phyloP scores from a whole-genome alignment of 2,888 invertebrate genomes.

The Eumerus sabulonum region DNA sequence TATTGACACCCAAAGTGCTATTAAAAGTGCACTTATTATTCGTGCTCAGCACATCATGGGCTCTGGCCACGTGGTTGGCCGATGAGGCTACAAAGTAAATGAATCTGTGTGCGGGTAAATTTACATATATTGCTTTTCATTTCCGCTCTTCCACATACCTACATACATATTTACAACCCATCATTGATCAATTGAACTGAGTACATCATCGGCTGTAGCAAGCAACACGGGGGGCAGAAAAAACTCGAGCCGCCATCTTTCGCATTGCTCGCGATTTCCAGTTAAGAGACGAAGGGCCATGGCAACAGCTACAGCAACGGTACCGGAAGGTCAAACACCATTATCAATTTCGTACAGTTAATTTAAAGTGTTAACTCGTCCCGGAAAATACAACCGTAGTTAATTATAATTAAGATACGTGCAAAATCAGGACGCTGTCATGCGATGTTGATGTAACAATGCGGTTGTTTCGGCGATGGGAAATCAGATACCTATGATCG shows the following conservation, averaged over 20 bases:
- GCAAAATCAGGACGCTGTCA: slow-evolving; percentile 21
- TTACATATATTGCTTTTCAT: slow-evolving; percentile 10
- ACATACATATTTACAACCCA: neutral
- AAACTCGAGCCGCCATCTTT: slow-evolving; percentile 54
- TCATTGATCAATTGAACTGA: slow-evolving; percentile 56
- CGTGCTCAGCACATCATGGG: slow-evolving; percentile 2
- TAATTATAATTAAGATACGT: slow-evolving; percentile 59
- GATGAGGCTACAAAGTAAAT: too few species aligned
- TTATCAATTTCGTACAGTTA: slow-evolving; percentile 61
- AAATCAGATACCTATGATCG: too few species aligned
- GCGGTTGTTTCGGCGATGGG: too few species aligned
- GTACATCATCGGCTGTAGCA: slow-evolving; percentile 30
- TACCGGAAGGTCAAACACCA: slow-evolving; percentile 57
- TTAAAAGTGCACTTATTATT: slow-evolving; percentile 66
- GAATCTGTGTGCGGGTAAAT: neutral
- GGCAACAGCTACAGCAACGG: slow-evolving; percentile 11
- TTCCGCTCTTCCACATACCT: slow-evolving; percentile 8
- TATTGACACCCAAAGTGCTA: slow-evolving; percentile 66
- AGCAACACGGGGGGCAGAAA: too few species aligned
- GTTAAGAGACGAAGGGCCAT: slow-evolving; percentile 18
- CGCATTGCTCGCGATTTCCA: slow-evolving; percentile 47
- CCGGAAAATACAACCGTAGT: slow-evolving; percentile 57
- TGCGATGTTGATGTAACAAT: neutral
- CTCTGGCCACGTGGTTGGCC: too few species aligned
- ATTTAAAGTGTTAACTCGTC: slow-evolving; percentile 64